A percentile compares a stretch with the other conserved stretches of the same genome.
These are phyloP conservation scores for Agrotis puta DNA, from an alignment of 2,888 invertebrate species.

Conservation along the genomic window DNA sequence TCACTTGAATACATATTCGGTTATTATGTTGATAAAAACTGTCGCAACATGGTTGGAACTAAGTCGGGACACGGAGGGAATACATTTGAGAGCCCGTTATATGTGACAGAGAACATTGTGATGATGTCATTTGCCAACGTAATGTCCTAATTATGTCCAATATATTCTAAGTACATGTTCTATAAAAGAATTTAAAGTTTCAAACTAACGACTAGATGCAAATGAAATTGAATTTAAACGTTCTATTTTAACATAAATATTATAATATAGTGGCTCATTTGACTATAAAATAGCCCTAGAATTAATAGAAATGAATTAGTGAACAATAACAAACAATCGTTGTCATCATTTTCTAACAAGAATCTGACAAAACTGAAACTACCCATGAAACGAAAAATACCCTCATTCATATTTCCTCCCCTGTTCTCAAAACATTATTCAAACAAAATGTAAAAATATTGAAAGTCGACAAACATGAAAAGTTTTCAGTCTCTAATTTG, in stretches of 20 bases:
- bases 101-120: constrained; percentile 64
- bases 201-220: constrained; percentile 38
- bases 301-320: background rate
- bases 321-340: background rate
- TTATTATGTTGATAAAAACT: constrained; percentile 87
- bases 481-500: constrained; percentile 26
- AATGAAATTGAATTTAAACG: constrained; percentile 48
- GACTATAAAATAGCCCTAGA: background rate
- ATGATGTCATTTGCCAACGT: constrained; percentile 63
- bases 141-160: constrained; percentile 57
- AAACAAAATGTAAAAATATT: no score
- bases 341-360: background rate
- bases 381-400: background rate
- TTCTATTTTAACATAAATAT: constrained; percentile 28
- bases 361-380: background rate
- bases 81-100: constrained; percentile 67
- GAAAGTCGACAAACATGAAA: constrained; percentile 13
- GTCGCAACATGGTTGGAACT: constrained; percentile 79
- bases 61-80: constrained; percentile 74
- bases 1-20: constrained; percentile 87
- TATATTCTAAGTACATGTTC: constrained; percentile 49
- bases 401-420: constrained; percentile 7
- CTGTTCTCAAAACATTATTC: constrained; percentile 2
- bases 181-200: constrained; percentile 53
- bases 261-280: constrained; percentile 1